Evolutionary conservation across 2,888 invertebrate species (phyloP).

Genomic region (Drosophila sordidula): DNA sequence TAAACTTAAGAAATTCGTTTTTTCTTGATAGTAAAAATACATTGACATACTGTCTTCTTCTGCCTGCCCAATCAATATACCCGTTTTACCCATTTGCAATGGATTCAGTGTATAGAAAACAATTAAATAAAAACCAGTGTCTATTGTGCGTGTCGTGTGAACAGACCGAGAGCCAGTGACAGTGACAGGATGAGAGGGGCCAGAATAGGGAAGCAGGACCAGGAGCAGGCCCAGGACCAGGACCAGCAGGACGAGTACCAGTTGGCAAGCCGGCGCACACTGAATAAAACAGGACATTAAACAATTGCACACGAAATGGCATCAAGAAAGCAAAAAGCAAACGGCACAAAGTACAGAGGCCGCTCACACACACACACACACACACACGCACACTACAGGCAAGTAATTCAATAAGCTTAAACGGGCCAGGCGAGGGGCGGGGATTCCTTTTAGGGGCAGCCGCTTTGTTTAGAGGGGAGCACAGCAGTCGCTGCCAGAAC

Average conservation of each 20-base stretch:
- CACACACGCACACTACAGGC: slow-evolving; percentile 24
- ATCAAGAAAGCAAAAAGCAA: slow-evolving; percentile 30
- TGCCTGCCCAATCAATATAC: no score
- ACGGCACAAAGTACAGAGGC: slow-evolving; percentile 16
- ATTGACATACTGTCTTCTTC: no score
- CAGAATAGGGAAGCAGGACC: background rate
- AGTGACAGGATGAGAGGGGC: background rate
- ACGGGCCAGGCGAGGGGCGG: slow-evolving; percentile 20
- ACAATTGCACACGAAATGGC: slow-evolving; percentile 60
- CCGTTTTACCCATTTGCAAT: no score
- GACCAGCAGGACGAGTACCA: slow-evolving; percentile 10
- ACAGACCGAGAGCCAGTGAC: slow-evolving; percentile 1
- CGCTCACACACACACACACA: slow-evolving; percentile 20
- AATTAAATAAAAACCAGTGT: slow-evolving; percentile 1
- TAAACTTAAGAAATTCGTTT: no score
- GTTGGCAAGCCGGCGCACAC: slow-evolving; percentile 15
- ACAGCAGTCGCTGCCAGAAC: slow-evolving; percentile 47
- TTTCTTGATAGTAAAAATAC: no score
- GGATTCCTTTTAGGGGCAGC: background rate
- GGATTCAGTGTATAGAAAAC: no score
- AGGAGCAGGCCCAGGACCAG: slow-evolving; percentile 12
- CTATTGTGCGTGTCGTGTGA: slow-evolving; percentile 45
- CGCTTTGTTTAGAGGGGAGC: background rate
- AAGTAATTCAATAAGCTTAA: slow-evolving; percentile 59
- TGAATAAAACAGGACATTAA: slow-evolving; percentile 66